phyloP scores from a whole-genome alignment of 1,140 invertebrate species.

The Coelopa frigida region DNA sequence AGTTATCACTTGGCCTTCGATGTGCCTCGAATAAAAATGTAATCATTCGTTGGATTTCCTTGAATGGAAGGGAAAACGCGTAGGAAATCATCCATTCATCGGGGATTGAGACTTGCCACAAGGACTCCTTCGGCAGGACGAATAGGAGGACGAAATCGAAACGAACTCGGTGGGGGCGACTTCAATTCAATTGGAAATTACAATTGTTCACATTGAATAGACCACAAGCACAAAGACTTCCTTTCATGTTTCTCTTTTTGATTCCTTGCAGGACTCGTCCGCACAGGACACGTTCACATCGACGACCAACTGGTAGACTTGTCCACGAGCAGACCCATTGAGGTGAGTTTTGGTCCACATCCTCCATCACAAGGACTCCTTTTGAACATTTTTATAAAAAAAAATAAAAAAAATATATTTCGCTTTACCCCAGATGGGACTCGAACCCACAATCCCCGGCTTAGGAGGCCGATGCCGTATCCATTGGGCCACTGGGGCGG shows the following conservation, averaged over 20 bases:
- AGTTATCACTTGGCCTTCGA: no score
- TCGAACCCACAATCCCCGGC: conserved; percentile 26
- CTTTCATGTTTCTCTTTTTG: not conserved
- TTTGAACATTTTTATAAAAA: conserved; percentile 4
- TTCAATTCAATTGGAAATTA: no score
- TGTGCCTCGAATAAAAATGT: no score
- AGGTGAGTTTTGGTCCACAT: conserved; percentile 16
- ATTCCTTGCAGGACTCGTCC: conserved; percentile 26
- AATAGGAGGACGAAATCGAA: no score
- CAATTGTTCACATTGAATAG: no score
- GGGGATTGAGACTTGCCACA: no score
- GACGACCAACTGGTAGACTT: conserved; percentile 21
- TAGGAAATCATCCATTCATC: no score
- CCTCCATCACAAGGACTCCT: no score
- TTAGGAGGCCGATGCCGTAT: conserved; percentile 26
- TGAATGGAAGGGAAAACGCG: no score
- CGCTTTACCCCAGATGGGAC: conserved; percentile 21
- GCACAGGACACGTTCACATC: conserved; percentile 31
- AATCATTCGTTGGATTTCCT: no score
- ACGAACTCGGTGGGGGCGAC: no score
- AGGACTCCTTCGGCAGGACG: no score
- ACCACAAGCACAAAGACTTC: not conserved
- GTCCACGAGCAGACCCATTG: conserved; percentile 15
- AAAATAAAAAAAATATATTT: conserved; percentile 11
- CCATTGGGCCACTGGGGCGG: conserved; percentile 37